phyloP scores from a whole-genome alignment of 2,113 vertebrate genomes.

The Chloropsis cyanopogon region DNA sequence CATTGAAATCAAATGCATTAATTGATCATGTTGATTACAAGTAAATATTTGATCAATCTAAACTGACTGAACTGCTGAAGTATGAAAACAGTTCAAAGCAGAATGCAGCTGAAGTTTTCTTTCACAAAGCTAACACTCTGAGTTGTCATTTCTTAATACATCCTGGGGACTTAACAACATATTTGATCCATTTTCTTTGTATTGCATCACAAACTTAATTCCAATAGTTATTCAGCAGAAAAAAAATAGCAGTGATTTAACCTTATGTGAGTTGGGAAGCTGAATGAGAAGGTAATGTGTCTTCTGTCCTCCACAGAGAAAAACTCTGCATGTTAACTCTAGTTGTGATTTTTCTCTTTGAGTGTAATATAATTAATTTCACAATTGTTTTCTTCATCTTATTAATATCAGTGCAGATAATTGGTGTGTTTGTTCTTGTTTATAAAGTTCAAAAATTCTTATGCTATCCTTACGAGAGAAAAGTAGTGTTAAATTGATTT shows the following conservation, averaged over 20 bases:
- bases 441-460: neutral
- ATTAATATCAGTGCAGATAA: neutral
- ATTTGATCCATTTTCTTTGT: neutral
- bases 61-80: neutral
- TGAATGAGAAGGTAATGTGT: neutral
- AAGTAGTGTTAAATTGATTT: neutral
- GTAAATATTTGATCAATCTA: neutral
- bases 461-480: neutral
- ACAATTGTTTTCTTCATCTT: neutral
- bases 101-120: neutral
- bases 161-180: neutral
- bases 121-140: neutral
- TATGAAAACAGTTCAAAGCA: neutral
- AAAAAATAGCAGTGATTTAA: neutral
- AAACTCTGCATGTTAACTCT: neutral
- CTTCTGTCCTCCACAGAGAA: neutral
- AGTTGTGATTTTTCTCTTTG: neutral
- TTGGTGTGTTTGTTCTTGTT: neutral
- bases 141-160: neutral
- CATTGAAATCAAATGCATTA: neutral
- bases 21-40: neutral
- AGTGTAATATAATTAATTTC: neutral
- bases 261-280: neutral
- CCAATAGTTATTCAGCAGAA: neutral
- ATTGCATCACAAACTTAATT: neutral